Evolutionary conservation across 2,888 invertebrate species (phyloP).

Genomic region (Rhodophaea formosa): DNA sequence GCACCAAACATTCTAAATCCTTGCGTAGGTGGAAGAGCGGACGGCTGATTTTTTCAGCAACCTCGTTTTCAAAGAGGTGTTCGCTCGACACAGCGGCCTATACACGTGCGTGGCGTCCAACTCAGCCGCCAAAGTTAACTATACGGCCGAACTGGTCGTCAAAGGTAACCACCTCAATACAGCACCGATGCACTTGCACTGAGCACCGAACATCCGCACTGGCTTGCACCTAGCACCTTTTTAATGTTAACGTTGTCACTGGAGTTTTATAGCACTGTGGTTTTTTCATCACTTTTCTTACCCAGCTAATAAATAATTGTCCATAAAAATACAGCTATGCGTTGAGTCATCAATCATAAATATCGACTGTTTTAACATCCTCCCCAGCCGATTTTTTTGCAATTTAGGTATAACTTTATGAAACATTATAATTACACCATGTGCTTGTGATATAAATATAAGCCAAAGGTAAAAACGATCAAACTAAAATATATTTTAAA

Average conservation of each 20-base stretch:
- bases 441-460: no score
- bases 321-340: no score
- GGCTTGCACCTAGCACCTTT: constrained; percentile 25
- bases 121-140: constrained; percentile 87
- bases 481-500: no score
- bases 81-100: constrained; percentile 85
- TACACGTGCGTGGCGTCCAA: constrained; percentile 89
- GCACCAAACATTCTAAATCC: constrained; percentile 30
- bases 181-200: constrained; percentile 19
- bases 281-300: neutral
- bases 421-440: no score
- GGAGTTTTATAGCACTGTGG: neutral
- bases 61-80: constrained; percentile 88
- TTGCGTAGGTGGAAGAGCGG: constrained; percentile 84
- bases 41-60: constrained; percentile 88
- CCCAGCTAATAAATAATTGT: no score
- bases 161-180: constrained; percentile 79
- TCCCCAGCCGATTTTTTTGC: neutral
- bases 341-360: neutral
- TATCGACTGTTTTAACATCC: neutral
- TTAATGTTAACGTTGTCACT: constrained; percentile 7
- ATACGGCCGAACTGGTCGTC: constrained; percentile 87
- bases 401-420: neutral
- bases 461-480: no score
- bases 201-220: neutral